phyloP scores from a whole-genome alignment of 2,113 vertebrate species.

The Crotalus helleri region DNA sequence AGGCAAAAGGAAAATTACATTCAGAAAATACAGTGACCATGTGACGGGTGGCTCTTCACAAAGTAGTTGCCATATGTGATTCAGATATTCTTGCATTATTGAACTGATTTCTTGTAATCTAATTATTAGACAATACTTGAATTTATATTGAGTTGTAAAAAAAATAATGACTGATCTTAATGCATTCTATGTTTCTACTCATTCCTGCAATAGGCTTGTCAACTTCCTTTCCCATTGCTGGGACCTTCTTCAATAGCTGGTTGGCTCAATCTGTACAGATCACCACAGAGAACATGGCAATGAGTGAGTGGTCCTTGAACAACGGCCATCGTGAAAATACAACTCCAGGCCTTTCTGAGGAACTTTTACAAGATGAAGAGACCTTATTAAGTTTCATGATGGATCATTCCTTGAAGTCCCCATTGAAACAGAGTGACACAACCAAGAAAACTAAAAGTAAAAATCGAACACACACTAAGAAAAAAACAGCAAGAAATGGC shows the following conservation, averaged over 20 bases:
- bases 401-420: conserved; percentile 87
- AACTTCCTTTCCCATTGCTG: conserved; percentile 89
- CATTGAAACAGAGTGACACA: conserved; percentile 84
- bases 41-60: background rate
- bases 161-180: conserved; percentile 1
- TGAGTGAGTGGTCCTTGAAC: conserved; percentile 90
- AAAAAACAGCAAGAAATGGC: conserved; percentile 63
- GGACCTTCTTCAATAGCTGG: conserved; percentile 95
- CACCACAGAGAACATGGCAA: conserved; percentile 88
- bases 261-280: conserved; percentile 93
- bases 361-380: conserved; percentile 91
- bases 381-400: conserved; percentile 94
- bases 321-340: conserved; percentile 78
- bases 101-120: background rate
- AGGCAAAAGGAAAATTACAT: background rate
- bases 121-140: background rate
- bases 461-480: conserved; percentile 73
- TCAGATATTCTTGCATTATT: background rate
- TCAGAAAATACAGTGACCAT: background rate
- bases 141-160: background rate
- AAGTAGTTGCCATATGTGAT: background rate
- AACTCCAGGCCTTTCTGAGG: conserved; percentile 85
- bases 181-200: background rate
- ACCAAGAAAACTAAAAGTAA: conserved; percentile 79
- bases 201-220: conserved; percentile 75